Percentiles rank a stretch among this genome's conserved stretches.
phyloP scores from a whole-genome alignment of 2,113 vertebrate genomes.

The Hiodon tergisus region DNA sequence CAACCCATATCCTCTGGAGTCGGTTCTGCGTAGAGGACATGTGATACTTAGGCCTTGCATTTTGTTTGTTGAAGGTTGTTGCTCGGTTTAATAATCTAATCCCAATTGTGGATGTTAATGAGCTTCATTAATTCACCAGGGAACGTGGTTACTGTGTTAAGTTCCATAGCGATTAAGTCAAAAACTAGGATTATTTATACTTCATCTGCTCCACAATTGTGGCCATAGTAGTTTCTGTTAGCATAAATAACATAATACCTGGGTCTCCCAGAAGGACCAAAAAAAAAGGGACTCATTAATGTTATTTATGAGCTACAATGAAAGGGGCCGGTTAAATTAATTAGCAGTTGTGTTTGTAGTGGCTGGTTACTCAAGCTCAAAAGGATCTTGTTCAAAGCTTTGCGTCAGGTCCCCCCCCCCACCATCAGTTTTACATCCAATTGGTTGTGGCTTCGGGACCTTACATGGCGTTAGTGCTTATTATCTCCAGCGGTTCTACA shows the following conservation, averaged over 20 bases:
- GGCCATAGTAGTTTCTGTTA: neutral
- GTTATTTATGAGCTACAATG: neutral
- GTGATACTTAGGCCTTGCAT: neutral
- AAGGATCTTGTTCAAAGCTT: neutral
- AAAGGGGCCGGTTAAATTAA: conserved; percentile 7
- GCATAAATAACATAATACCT: neutral
- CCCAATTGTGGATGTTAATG: conserved; percentile 1
- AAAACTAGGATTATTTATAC: conserved; percentile 3
- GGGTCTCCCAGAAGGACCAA: neutral
- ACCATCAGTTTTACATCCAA: neutral
- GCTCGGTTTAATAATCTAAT: conserved; percentile 4
- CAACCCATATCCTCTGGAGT: too few relatives aligned
- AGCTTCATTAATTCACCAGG: conserved; percentile 2
- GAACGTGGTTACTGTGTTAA: neutral
- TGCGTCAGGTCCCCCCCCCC: neutral
- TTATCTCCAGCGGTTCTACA: too few relatives aligned
- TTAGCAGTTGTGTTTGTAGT: neutral
- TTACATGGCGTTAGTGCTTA: too few relatives aligned
- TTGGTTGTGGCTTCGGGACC: too few relatives aligned
- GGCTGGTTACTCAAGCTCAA: neutral
- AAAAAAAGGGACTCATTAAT: neutral
- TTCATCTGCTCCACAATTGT: conserved; percentile 4
- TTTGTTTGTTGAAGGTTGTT: neutral
- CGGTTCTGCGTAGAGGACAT: neutral
- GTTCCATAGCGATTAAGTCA: conserved; percentile 11